These are phyloP conservation scores for Hanleya hanleyi DNA, from an alignment of 2,888 invertebrate genomes.

Conservation along the genomic window DNA sequence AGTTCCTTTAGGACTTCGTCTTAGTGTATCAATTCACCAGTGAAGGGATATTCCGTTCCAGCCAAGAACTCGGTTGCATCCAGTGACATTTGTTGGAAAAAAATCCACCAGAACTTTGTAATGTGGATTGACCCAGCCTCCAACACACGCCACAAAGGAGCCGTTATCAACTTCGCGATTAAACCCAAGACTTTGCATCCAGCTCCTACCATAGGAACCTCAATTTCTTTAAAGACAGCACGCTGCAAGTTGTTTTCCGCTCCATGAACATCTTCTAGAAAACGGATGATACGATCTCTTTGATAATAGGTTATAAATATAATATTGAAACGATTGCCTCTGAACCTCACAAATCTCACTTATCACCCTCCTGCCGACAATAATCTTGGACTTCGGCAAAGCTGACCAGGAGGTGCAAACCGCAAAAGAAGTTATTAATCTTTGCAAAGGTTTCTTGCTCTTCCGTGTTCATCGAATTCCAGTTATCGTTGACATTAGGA, in stretches of 20 bases:
- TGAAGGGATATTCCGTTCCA: background rate
- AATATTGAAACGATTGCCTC: slow-evolving; percentile 25
- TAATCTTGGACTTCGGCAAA: too few species aligned
- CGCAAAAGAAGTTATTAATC: too few species aligned
- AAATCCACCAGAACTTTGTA: background rate
- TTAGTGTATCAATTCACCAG: background rate
- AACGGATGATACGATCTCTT: slow-evolving; percentile 26
- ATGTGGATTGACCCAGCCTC: too few species aligned
- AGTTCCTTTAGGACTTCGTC: background rate
- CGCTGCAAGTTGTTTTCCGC: slow-evolving; percentile 33
- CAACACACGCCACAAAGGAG: slow-evolving; percentile 27
- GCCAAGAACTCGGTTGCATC: background rate
- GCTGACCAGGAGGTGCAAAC: too few species aligned
- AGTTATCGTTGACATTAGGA: too few species aligned
- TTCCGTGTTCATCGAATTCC: too few species aligned
- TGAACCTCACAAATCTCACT: slow-evolving; percentile 4
- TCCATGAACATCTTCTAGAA: slow-evolving; percentile 16
- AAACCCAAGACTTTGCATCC: slow-evolving; percentile 39
- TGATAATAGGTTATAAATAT: slow-evolving; percentile 25
- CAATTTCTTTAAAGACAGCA: slow-evolving; percentile 33
- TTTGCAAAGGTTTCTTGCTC: too few species aligned
- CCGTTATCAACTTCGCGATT: slow-evolving; percentile 27
- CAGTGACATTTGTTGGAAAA: background rate
- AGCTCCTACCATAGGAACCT: slow-evolving; percentile 16
- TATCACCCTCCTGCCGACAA: too few species aligned